These are phyloP conservation scores for Desmodus rotundus DNA, from an alignment of 2,113 vertebrate genomes.

Conservation along the genomic window DNA sequence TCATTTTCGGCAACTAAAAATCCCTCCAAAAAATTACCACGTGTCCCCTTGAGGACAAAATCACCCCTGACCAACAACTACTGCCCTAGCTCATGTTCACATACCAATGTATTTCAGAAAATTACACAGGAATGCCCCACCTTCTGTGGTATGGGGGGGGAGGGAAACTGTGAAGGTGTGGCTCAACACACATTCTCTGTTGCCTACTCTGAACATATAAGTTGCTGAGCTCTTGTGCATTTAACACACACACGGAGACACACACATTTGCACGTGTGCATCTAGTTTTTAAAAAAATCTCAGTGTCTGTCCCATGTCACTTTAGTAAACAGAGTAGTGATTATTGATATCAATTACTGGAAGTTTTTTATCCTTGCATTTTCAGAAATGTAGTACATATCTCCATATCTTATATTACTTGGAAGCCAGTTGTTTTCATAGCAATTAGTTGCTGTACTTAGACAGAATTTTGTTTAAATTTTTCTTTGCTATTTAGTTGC, in stretches of 20 bases:
- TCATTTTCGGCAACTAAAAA: neutral
- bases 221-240: neutral
- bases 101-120: neutral
- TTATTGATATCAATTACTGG: neutral
- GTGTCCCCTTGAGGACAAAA: neutral
- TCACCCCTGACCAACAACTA: neutral
- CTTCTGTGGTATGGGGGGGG: neutral
- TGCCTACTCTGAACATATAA: neutral
- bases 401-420: neutral
- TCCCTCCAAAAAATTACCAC: neutral
- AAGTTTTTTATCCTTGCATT: neutral
- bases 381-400: neutral
- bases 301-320: neutral
- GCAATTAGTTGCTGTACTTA: neutral
- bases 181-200: neutral
- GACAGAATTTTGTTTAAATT: neutral
- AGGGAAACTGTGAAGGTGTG: neutral
- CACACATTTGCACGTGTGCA: neutral
- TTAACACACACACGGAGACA: neutral
- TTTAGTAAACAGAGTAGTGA: neutral
- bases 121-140: neutral
- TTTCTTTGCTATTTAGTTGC: neutral
- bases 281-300: neutral
- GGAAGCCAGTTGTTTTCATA: neutral
- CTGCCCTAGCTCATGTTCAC: neutral